A percentile compares a stretch with the other conserved stretches of the same genome.
Conservation (phyloP, 2,797 vertebrate genomes). For the Podargus strigoides region DNA sequence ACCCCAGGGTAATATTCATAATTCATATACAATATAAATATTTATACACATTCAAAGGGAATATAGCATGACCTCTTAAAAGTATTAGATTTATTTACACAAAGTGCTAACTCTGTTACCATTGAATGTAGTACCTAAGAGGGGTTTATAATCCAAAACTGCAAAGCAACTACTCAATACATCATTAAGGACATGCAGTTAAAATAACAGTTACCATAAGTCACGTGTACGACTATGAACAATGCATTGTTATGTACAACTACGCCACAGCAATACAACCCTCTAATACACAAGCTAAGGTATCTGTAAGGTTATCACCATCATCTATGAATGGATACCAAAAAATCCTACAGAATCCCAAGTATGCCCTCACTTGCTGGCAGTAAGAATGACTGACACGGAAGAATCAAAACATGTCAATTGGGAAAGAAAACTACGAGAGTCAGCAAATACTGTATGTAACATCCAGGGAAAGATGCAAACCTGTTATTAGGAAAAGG, state of each 20-base stretch:
- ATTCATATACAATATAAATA: constrained; percentile 47
- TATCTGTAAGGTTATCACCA: background rate
- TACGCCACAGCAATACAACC: background rate
- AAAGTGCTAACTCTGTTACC: background rate
- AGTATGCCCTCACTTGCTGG: background rate
- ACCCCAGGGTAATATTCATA: constrained; percentile 31
- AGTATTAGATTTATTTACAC: constrained; percentile 8
- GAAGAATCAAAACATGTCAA: background rate
- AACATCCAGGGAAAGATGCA: background rate
- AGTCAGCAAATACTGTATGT: background rate
- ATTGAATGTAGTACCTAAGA: background rate
- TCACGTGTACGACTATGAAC: background rate
- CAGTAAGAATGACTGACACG: background rate
- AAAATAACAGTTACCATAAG: background rate
- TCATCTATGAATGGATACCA: background rate
- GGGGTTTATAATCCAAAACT: background rate
- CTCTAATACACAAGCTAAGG: background rate
- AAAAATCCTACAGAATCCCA: background rate
- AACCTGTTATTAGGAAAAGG: background rate
- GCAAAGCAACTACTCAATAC: background rate
- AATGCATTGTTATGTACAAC: background rate
- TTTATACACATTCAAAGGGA: constrained; percentile 9
- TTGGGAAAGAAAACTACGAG: background rate
- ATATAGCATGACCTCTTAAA: background rate
- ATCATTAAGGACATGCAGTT: background rate